Evolutionary conservation across 2,113 vertebrate species (phyloP), one percentile per base, ranked within the genome.

Genomic region (Brevimyrus niger): DNA sequence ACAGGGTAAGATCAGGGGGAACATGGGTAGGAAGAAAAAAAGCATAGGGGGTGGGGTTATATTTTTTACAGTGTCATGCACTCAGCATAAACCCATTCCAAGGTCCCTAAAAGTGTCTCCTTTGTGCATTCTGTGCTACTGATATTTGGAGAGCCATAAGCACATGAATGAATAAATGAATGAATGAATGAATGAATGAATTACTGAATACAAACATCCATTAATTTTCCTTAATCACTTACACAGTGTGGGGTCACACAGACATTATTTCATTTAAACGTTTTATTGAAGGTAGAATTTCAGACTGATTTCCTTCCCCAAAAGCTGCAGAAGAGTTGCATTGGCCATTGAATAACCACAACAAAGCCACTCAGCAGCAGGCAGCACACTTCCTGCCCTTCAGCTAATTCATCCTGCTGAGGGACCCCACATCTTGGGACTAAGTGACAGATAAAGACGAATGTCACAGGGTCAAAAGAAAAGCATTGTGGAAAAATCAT

Each of bases 1-100:
- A 95, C 69, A 65, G 38, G 9, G 76, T 35, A 65, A 35, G 55
- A 84, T 23, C 21, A 51, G 73, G 73, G 69, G 35, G 73, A 38
- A 7, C 31, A 61, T 27, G 65, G 65, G 65, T 31, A 3, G 11
- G 65, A 55, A 73, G 65, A 27, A 73, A n/a, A 73, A 13, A 73
- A 73, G n/a, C n/a, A 38, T 38, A 0, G 13, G 73, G 73, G 35
- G 4, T 13, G 6, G 31, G 73, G 35, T 31, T 0, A 5, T 0
- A 3, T 4, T 80, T 42, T 42, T 1, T 35, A 80, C 5, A 19
- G 35, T 7, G 69, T n/a, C 38, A 38, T 76, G 31, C 73, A 19
- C 35, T 10, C 73, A 42, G 15, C 15, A 76, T 38, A 76, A 11
- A 76, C 31, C 69, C 15, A 38, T 38, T 53, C 51, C 17, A 50